A percentile compares a stretch with the other conserved stretches of the same genome.
Evolutionary conservation across 2,797 vertebrate species (phyloP).

Genomic region (Xenopus petersii): DNA sequence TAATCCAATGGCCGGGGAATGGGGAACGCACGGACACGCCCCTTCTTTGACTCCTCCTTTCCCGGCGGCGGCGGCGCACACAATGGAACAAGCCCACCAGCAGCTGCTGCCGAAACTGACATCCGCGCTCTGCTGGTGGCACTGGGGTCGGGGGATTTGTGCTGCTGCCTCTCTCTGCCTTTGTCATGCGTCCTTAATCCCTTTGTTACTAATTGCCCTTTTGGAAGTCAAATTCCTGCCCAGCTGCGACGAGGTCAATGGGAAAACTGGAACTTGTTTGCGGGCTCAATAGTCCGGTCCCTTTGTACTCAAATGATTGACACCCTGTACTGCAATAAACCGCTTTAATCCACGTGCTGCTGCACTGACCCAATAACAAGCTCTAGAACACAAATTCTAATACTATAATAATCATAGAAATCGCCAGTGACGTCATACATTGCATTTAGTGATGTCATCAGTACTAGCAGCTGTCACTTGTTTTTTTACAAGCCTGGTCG

Average conservation of each 20-base stretch:
- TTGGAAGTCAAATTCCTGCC: not conserved
- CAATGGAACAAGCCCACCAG: slow-evolving; percentile 37
- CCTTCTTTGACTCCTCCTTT: slow-evolving; percentile 51
- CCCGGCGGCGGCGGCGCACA: not conserved
- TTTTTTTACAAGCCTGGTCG: no score
- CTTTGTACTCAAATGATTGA: no score
- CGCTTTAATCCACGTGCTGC: no score
- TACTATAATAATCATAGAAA: no score
- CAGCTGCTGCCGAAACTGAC: slow-evolving; percentile 29
- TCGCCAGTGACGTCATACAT: no score
- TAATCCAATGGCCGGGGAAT: slow-evolving; percentile 72
- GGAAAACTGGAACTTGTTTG: not conserved
- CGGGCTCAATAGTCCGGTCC: no score
- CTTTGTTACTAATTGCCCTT: not conserved
- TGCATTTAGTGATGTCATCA: no score
- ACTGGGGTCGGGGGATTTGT: no score
- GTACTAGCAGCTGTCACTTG: no score
- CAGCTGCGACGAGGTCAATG: not conserved
- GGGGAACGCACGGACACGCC: slow-evolving; percentile 70
- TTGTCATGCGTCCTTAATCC: not conserved
- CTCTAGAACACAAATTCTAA: no score
- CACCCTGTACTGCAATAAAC: no score
- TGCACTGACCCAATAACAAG: no score
- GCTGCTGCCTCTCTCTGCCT: not conserved
- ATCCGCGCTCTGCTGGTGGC: not conserved